Evolutionary conservation across 1,140 invertebrate species (phyloP).

Genomic region (Drosophila rufa): DNA sequence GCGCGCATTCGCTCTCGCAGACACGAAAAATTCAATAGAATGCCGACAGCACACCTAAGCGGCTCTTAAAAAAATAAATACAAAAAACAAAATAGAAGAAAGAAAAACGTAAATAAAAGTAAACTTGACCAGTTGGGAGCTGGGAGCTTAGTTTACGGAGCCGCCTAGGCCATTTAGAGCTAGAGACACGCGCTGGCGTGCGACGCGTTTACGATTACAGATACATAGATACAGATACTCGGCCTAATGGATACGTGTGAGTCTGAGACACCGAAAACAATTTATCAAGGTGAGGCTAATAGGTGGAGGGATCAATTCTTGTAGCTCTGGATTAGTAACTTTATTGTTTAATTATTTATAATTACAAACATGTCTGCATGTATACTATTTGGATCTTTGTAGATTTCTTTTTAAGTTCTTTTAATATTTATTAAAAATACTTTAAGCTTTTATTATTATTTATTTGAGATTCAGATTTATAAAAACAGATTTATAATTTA

Average conservation of each 20-base stretch:
- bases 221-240: slow-evolving; percentile 55
- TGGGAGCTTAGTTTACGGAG: slow-evolving; percentile 27
- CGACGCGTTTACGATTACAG: slow-evolving; percentile 50
- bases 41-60: slow-evolving; percentile 34
- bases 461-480: too few relatives aligned
- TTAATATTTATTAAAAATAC: too few relatives aligned
- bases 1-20: slow-evolving; percentile 23
- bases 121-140: slow-evolving; percentile 48
- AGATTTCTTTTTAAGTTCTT: too few relatives aligned
- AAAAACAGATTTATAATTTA: too few relatives aligned
- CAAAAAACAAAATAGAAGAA: not conserved
- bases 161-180: slow-evolving; percentile 41
- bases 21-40: slow-evolving; percentile 39
- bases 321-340: not conserved
- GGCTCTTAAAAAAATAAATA: slow-evolving; percentile 17
- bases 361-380: too few relatives aligned
- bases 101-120: slow-evolving; percentile 40
- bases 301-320: not conserved
- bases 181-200: slow-evolving; percentile 63
- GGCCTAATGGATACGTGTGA: slow-evolving; percentile 45
- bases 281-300: not conserved
- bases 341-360: too few relatives aligned
- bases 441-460: not conserved
- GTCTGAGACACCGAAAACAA: slow-evolving; percentile 2
- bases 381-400: too few relatives aligned